Percentiles rank a stretch among this genome's conserved stretches.
phyloP scores from a whole-genome alignment of 2,888 invertebrate genomes.

The Himalopsyche anomala region DNA sequence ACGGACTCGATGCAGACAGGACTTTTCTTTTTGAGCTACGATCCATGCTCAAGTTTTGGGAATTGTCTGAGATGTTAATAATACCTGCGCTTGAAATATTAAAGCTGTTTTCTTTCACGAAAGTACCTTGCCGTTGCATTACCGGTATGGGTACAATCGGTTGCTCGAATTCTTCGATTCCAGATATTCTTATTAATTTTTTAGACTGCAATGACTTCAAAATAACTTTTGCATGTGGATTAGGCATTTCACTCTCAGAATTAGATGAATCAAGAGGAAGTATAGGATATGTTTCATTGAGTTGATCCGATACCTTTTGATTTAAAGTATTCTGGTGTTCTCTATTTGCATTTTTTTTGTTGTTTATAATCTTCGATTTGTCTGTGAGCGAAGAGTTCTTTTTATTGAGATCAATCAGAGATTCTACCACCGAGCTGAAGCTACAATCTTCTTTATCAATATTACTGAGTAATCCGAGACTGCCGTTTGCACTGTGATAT shows the following conservation, averaged over 20 bases:
- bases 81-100: constrained; percentile 46
- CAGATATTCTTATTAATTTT: constrained; percentile 57
- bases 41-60: constrained; percentile 64
- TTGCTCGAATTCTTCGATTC: constrained; percentile 55
- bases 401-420: neutral
- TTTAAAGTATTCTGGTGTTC: neutral
- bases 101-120: constrained; percentile 70
- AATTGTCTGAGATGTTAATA: constrained; percentile 67
- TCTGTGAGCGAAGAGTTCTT: constrained; percentile 45
- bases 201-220: constrained; percentile 42
- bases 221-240: neutral
- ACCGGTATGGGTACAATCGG: constrained; percentile 22
- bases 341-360: neutral
- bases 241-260: neutral
- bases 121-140: constrained; percentile 73
- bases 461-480: constrained; percentile 34
- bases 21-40: constrained; percentile 45
- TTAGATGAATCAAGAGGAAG: constrained; percentile 4
- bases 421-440: constrained; percentile 51
- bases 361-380: constrained; percentile 4
- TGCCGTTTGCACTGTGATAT: constrained; percentile 47
- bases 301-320: constrained; percentile 26
- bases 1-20: constrained; percentile 60
- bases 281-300: constrained; percentile 51
- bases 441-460: constrained; percentile 39